A percentile compares a stretch with the other conserved stretches of the same genome.
These are phyloP conservation scores for Regulus satrapa DNA, from an alignment of 2,113 vertebrate genomes.

Conservation along the genomic window DNA sequence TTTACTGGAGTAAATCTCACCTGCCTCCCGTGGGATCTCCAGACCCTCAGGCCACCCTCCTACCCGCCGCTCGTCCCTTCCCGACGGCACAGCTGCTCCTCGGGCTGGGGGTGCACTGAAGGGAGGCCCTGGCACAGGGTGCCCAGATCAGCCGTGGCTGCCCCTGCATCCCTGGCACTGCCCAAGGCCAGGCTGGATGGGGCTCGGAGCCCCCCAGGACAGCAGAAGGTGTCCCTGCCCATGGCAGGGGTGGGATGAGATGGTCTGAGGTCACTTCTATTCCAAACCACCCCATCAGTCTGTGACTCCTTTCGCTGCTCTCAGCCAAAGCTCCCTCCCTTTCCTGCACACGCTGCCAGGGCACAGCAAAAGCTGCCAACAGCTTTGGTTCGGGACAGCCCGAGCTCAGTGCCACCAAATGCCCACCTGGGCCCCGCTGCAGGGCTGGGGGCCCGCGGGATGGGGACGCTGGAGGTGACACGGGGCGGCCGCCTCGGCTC, in stretches of 20 bases:
- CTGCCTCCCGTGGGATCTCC: neutral
- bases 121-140: neutral
- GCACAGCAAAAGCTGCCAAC: neutral
- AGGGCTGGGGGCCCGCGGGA: accelerated
- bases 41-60: neutral
- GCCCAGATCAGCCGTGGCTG: neutral
- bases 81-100: neutral
- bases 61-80: accelerated
- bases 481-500: accelerated
- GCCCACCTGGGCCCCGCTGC: accelerated
- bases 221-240: neutral
- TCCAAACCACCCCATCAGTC: neutral
- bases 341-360: neutral
- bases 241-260: neutral
- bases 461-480: neutral
- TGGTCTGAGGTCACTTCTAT: neutral
- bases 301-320: neutral
- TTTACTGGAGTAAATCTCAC: neutral
- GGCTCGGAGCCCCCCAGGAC: accelerated
- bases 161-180: neutral
- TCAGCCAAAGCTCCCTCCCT: neutral
- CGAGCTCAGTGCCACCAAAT: accelerated
- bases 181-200: accelerated
- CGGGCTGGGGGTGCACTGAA: accelerated
- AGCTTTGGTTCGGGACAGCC: neutral